These are phyloP conservation scores for Coregonus ussuriensis DNA, from an alignment of 2,797 vertebrate species.

Conservation along the genomic window DNA sequence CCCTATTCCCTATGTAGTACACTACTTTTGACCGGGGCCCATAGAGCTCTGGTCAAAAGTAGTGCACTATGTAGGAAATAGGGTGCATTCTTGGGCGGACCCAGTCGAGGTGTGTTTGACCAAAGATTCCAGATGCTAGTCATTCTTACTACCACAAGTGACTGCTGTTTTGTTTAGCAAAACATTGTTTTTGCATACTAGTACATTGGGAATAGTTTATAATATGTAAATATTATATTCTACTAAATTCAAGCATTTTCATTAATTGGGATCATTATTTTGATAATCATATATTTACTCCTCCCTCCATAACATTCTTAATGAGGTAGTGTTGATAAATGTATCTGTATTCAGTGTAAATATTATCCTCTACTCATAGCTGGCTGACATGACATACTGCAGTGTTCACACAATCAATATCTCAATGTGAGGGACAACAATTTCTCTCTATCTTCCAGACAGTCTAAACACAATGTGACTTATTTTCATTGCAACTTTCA, in stretches of 20 bases:
- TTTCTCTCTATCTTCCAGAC: slow-evolving; percentile 32
- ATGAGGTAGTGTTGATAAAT: neutral
- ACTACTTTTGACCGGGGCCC: neutral
- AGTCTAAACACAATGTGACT: slow-evolving; percentile 35
- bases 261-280: neutral
- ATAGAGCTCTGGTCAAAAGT: neutral
- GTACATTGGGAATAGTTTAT: neutral
- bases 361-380: neutral
- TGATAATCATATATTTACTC: neutral
- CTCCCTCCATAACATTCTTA: neutral
- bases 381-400: neutral
- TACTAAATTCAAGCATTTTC: neutral
- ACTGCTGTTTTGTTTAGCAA: slow-evolving; percentile 51
- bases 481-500: too few species aligned
- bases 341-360: neutral
- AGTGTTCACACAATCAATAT: slow-evolving; percentile 1
- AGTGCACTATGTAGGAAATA: neutral
- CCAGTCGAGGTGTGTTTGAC: slow-evolving; percentile 63
- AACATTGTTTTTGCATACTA: slow-evolving; percentile 7
- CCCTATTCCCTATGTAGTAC: neutral
- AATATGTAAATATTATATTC: neutral
- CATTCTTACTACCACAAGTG: slow-evolving; percentile 73
- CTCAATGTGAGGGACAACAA: slow-evolving; percentile 39
- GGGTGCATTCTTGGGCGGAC: too few species aligned
- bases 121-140: slow-evolving; percentile 76